phyloP scores from a whole-genome alignment of 2,113 vertebrate genomes.

The Oncorhynchus mykiss region DNA sequence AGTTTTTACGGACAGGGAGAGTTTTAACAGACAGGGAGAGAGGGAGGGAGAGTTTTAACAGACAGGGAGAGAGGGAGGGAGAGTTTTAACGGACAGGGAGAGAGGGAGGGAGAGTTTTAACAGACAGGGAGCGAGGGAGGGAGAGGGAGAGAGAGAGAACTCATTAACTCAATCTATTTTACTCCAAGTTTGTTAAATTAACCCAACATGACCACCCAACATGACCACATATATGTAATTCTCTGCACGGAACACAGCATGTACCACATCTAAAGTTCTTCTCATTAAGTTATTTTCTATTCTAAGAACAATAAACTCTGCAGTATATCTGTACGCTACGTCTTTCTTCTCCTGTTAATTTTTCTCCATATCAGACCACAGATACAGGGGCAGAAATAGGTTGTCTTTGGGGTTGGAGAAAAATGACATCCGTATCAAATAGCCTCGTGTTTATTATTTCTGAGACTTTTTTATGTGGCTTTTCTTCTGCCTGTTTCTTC shows the following conservation, averaged over 20 bases:
- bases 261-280: conserved; percentile 11
- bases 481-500: conserved; percentile 53
- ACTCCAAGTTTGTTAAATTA: conserved; percentile 47
- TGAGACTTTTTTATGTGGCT: conserved; percentile 44
- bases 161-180: conserved; percentile 47
- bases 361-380: conserved; percentile 20
- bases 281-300: not conserved
- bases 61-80: too few species aligned
- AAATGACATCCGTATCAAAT: conserved; percentile 49
- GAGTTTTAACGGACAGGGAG: too few species aligned
- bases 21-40: too few species aligned
- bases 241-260: conserved; percentile 10
- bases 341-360: not conserved
- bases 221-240: conserved; percentile 34
- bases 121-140: not conserved
- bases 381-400: conserved; percentile 24
- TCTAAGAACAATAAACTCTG: conserved; percentile 24
- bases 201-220: conserved; percentile 15
- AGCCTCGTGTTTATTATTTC: conserved; percentile 51
- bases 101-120: too few species aligned
- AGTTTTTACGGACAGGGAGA: too few species aligned
- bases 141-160: conserved; percentile 7
- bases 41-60: too few species aligned
- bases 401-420: conserved; percentile 12
- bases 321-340: not conserved